Percentiles rank a stretch among this genome's conserved stretches.
These are phyloP conservation scores for Xanthorhoe designata DNA, from an alignment of 2,888 invertebrate species.

Conservation along the genomic window DNA sequence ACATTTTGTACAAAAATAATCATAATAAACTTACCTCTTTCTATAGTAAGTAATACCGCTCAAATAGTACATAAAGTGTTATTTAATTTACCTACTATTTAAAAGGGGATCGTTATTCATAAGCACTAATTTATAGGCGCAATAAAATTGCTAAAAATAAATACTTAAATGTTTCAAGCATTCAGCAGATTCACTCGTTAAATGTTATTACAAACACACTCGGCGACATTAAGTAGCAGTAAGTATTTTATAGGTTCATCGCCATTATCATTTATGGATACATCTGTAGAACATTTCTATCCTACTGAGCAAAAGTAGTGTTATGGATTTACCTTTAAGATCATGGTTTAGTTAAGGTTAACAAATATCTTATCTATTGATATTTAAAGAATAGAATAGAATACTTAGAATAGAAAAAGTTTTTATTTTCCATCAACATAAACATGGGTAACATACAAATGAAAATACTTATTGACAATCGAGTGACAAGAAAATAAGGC, in stretches of 20 bases:
- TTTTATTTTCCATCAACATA: too few species aligned
- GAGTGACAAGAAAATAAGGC: too few species aligned
- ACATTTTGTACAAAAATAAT: too few species aligned
- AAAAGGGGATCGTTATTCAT: not conserved
- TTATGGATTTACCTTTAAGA: not conserved
- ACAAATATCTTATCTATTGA: too few species aligned
- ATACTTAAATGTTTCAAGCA: not conserved
- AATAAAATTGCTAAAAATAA: conserved; percentile 6
- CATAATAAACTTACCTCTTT: too few species aligned
- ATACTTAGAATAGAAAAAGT: too few species aligned
- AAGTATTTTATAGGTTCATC: conserved; percentile 40
- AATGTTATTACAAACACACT: conserved; percentile 19
- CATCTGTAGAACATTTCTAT: conserved; percentile 21
- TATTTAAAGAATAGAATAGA: too few species aligned
- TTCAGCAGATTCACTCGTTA: conserved; percentile 9
- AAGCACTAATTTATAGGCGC: not conserved
- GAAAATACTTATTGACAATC: too few species aligned
- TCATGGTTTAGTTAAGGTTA: too few species aligned
- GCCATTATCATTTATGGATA: conserved; percentile 31
- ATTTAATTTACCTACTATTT: not conserved
- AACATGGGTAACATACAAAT: too few species aligned
- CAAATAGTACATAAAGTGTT: not conserved
- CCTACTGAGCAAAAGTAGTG: not conserved
- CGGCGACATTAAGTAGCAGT: conserved; percentile 12
- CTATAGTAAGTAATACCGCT: not conserved